Percentiles rank a stretch among this genome's conserved stretches.
Evolutionary conservation across 2,113 vertebrate genomes (phyloP).

Genomic region (Rhynchomys soricoides): DNA sequence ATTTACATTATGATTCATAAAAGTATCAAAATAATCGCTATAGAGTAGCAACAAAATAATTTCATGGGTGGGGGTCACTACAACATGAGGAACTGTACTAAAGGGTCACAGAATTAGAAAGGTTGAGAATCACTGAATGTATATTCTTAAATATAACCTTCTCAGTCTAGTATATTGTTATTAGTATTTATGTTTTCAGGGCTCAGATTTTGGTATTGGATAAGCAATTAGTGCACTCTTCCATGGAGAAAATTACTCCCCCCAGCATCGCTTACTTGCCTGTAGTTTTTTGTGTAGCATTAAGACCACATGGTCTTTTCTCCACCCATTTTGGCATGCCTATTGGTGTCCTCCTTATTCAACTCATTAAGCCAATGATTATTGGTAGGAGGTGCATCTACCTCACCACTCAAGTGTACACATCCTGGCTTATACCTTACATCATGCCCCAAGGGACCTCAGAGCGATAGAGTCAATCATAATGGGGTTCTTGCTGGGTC

Average conservation of each 20-base stretch:
- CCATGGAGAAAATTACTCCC: neutral
- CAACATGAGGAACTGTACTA: neutral
- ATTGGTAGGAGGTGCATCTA: neutral
- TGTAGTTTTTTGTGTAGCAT: neutral
- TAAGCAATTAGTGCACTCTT: too few relatives aligned
- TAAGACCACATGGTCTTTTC: neutral
- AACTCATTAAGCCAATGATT: neutral
- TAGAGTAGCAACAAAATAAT: neutral
- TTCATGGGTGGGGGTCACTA: neutral
- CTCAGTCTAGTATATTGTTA: too few relatives aligned
- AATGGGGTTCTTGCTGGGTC: neutral
- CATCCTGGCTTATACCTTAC: neutral
- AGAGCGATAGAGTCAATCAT: neutral
- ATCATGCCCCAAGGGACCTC: neutral
- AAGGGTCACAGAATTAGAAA: too few relatives aligned
- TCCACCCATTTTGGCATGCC: neutral
- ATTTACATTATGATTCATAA: neutral
- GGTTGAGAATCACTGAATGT: too few relatives aligned
- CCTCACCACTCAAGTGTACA: neutral
- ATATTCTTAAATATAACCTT: too few relatives aligned
- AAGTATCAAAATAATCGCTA: neutral
- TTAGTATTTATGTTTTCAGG: too few relatives aligned
- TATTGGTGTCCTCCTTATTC: neutral
- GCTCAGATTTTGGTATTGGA: too few relatives aligned
- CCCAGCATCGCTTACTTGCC: neutral